These are phyloP conservation scores for Bombus affinis DNA, from an alignment of 1,140 invertebrate genomes.

Conservation along the genomic window DNA sequence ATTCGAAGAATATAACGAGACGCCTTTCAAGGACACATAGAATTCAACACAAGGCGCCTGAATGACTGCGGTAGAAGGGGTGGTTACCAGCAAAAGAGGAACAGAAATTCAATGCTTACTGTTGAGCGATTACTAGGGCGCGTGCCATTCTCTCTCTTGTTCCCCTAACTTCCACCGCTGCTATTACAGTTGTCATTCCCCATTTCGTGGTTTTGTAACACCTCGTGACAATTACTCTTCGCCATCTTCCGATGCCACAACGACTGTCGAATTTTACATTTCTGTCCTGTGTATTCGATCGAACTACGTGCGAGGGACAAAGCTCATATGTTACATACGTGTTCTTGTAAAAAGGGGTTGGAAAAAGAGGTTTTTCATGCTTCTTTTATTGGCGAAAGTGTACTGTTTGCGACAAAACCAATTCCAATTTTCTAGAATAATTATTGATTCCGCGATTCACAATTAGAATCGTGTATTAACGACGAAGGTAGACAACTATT, in stretches of 20 bases:
- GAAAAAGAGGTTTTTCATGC: too few relatives aligned
- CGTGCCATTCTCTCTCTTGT: conserved; percentile 61
- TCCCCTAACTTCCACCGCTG: conserved; percentile 18
- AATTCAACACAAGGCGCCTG: not conserved
- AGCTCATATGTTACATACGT: not conserved
- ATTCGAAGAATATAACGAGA: conserved; percentile 16
- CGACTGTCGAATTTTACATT: not conserved
- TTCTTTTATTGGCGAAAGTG: too few relatives aligned
- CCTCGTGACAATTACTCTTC: conserved; percentile 11
- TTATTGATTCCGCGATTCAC: too few relatives aligned
- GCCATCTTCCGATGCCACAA: not conserved
- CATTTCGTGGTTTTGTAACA: conserved; percentile 23
- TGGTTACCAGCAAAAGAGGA: conserved; percentile 2
- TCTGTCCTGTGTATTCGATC: not conserved
- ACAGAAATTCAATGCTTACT: conserved; percentile 67
- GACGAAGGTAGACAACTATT: too few relatives aligned
- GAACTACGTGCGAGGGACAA: not conserved
- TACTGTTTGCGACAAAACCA: too few relatives aligned
- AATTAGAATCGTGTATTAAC: too few relatives aligned
- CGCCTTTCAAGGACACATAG: conserved; percentile 22
- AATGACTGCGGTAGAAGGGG: conserved; percentile 2
- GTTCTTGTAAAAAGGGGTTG: too few relatives aligned
- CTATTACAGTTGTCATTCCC: conserved; percentile 48
- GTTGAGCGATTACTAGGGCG: conserved; percentile 74
- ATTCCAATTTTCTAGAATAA: too few relatives aligned